A percentile compares a stretch with the other conserved stretches of the same genome.
Evolutionary conservation across 2,797 vertebrate genomes (phyloP).

Genomic region (Gymnodraco acuticeps): DNA sequence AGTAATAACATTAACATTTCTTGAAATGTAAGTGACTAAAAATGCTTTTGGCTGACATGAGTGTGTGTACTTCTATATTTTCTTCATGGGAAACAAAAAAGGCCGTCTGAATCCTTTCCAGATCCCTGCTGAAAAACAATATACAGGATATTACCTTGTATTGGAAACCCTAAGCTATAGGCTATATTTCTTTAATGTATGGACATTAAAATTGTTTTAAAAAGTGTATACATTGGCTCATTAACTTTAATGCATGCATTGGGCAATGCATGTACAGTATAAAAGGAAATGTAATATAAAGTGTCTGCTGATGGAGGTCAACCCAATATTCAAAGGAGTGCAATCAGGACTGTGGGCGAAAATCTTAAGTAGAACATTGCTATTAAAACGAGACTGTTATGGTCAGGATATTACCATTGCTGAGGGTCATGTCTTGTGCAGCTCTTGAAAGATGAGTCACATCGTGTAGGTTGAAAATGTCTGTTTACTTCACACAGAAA

Average conservation of each 20-base stretch:
- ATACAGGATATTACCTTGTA: background rate
- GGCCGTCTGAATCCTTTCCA: background rate
- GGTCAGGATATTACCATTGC: constrained; percentile 13
- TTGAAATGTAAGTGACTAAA: background rate
- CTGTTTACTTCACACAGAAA: background rate
- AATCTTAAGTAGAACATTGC: constrained; percentile 1
- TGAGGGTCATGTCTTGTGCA: constrained; percentile 5
- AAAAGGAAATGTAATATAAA: constrained; percentile 12
- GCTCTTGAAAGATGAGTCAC: background rate
- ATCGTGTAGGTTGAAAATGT: background rate
- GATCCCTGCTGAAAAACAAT: background rate
- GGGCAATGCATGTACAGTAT: background rate
- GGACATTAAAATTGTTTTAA: constrained; percentile 5
- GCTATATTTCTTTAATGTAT: background rate
- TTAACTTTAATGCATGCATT: constrained; percentile 20
- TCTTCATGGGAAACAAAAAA: background rate
- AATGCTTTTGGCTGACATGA: background rate
- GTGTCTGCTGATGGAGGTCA: background rate
- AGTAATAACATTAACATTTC: no score
- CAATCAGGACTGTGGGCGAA: constrained; percentile 10
- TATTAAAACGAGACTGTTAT: background rate
- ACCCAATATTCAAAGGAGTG: constrained; percentile 12
- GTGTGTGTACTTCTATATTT: background rate
- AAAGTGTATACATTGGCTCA: background rate
- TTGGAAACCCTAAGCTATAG: background rate